Conservation (phyloP, 2,888 invertebrate genomes). For the Herminia tarsipennalis region DNA sequence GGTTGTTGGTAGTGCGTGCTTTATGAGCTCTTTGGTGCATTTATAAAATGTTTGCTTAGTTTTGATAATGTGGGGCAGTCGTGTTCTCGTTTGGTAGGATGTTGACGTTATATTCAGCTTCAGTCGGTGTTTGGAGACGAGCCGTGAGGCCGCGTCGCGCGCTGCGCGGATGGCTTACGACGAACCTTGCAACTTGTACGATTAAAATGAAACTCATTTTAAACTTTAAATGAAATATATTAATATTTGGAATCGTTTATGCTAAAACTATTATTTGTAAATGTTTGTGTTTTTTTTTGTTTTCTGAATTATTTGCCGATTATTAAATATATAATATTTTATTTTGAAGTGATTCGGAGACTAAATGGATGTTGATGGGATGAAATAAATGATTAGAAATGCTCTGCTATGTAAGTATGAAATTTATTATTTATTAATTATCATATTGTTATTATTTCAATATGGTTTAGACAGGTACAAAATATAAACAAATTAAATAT, state of each 20-base stretch:
- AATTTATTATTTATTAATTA: background rate
- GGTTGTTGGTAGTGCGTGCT: background rate
- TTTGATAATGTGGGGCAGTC: constrained; percentile 30
- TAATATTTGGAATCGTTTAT: too few relatives aligned
- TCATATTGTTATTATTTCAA: too few relatives aligned
- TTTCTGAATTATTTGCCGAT: too few relatives aligned
- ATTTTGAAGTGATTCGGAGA: constrained; percentile 27
- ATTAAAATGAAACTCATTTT: too few relatives aligned
- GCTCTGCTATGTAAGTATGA: constrained; percentile 81
- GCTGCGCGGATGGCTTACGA: constrained; percentile 14
- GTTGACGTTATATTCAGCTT: constrained; percentile 20
- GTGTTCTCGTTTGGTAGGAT: constrained; percentile 23
- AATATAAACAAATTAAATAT: too few relatives aligned
- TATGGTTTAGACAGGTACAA: too few relatives aligned
- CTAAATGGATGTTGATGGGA: constrained; percentile 37
- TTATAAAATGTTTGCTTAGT: constrained; percentile 19
- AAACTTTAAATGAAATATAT: too few relatives aligned
- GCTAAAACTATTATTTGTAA: too few relatives aligned
- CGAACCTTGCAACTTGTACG: constrained; percentile 21
- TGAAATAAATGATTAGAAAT: constrained; percentile 61
- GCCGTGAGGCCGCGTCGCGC: constrained; percentile 38
- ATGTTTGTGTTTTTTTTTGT: background rate
- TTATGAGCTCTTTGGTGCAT: background rate
- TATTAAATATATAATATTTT: too few relatives aligned
- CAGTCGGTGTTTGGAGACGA: constrained; percentile 34